phyloP scores from a whole-genome alignment of 2,797 vertebrate genomes.

The Cossypha dichroa region DNA sequence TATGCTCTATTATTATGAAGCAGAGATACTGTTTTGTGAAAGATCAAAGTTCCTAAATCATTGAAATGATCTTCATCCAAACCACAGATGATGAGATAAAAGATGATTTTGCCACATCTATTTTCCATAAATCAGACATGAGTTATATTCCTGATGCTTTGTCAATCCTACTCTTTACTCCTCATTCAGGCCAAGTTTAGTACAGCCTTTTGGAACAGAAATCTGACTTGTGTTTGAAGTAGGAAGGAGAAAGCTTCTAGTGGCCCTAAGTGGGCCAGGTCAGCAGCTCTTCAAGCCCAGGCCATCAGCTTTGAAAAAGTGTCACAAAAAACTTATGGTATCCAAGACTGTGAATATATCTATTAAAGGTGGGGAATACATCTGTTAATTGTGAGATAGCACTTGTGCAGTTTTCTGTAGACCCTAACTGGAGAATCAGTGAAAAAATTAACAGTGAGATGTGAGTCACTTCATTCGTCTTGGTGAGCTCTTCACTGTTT shows the following conservation, averaged over 20 bases:
- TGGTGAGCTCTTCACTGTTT: neutral
- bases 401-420: neutral
- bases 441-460: neutral
- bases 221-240: neutral
- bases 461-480: neutral
- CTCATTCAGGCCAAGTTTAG: neutral
- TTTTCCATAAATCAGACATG: neutral
- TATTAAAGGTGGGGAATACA: neutral
- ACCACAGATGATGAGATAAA: neutral
- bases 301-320: neutral
- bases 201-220: neutral
- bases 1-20: constrained; percentile 20
- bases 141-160: neutral
- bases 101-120: neutral
- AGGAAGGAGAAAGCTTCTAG: neutral
- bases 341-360: neutral
- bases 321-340: neutral
- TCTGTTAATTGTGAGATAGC: neutral
- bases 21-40: neutral
- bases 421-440: neutral
- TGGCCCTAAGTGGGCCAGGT: neutral
- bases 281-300: neutral
- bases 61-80: constrained; percentile 6
- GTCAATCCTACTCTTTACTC: neutral
- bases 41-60: constrained; percentile 5